Evolutionary conservation across 1,140 invertebrate genomes (phyloP).

Genomic region (Ditylenchus dipsaci): DNA sequence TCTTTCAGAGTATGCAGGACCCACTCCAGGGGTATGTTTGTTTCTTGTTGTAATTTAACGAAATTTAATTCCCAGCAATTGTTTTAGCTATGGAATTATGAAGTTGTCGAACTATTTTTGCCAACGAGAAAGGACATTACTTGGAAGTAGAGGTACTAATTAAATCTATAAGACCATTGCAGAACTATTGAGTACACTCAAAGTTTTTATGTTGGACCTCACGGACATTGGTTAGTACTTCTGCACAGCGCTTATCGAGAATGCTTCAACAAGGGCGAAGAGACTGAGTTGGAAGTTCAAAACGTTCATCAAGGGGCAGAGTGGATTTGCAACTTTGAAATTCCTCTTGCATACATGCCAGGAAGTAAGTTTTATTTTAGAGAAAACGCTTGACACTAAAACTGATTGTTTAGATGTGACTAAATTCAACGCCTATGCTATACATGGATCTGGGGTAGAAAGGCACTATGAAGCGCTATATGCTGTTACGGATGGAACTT

Average conservation of each 20-base stretch:
- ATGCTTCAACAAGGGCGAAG: conserved; percentile 50
- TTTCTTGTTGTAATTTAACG: neutral
- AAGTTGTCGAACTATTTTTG: conserved; percentile 57
- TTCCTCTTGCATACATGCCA: conserved; percentile 57
- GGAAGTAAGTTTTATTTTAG: conserved; percentile 33
- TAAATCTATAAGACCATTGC: neutral
- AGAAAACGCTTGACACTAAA: no score
- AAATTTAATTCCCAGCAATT: no score
- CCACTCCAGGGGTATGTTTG: conserved; percentile 39
- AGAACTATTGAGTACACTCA: neutral
- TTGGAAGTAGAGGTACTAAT: conserved; percentile 44
- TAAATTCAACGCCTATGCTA: conserved; percentile 65
- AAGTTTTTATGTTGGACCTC: conserved; percentile 47
- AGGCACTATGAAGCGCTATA: conserved; percentile 62
- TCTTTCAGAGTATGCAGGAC: conserved; percentile 37
- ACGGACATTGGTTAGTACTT: conserved; percentile 56
- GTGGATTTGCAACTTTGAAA: conserved; percentile 54
- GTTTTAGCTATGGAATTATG: conserved; percentile 53
- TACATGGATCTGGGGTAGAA: conserved; percentile 61
- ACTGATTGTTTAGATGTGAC: conserved; percentile 56
- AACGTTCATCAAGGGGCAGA: conserved; percentile 44
- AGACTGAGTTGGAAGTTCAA: conserved; percentile 49
- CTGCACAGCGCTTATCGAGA: conserved; percentile 48
- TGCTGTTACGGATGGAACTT: conserved; percentile 59
- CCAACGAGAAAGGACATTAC: conserved; percentile 53